Evolutionary conservation across 2,113 vertebrate species (phyloP).

Genomic region (Carassius carassius): DNA sequence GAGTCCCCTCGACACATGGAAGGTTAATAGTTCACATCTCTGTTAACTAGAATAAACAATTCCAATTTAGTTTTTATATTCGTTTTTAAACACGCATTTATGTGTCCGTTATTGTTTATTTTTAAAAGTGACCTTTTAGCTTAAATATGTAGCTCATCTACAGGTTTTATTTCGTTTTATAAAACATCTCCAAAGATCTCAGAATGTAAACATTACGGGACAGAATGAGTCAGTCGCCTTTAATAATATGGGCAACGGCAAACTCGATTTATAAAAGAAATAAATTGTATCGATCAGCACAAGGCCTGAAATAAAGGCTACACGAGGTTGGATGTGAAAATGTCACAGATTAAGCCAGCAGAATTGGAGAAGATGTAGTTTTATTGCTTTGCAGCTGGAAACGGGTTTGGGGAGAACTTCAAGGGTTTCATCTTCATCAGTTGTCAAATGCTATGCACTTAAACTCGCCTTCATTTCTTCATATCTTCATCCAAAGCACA

Average conservation of each 20-base stretch:
- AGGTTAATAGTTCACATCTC: conserved; percentile 19
- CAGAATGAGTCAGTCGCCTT: background rate
- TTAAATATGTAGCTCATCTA: conserved; percentile 48
- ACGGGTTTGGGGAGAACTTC: background rate
- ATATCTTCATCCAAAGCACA: conserved; percentile 46
- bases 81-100: conserved; percentile 40
- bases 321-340: background rate
- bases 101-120: conserved; percentile 30
- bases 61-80: conserved; percentile 39
- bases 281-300: background rate
- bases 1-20: conserved; percentile 14
- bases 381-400: background rate
- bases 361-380: background rate
- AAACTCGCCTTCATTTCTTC: conserved; percentile 13
- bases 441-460: conserved; percentile 54
- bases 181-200: conserved; percentile 55
- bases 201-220: conserved; percentile 49
- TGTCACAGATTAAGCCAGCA: too few relatives aligned
- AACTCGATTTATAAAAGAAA: background rate
- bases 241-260: background rate
- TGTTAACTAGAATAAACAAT: conserved; percentile 18
- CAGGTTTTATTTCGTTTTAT: conserved; percentile 20
- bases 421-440: conserved; percentile 4
- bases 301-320: background rate
- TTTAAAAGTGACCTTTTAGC: conserved; percentile 58